Conservation (phyloP, 2,113 vertebrate species). For the Orcinus orca region DNA sequence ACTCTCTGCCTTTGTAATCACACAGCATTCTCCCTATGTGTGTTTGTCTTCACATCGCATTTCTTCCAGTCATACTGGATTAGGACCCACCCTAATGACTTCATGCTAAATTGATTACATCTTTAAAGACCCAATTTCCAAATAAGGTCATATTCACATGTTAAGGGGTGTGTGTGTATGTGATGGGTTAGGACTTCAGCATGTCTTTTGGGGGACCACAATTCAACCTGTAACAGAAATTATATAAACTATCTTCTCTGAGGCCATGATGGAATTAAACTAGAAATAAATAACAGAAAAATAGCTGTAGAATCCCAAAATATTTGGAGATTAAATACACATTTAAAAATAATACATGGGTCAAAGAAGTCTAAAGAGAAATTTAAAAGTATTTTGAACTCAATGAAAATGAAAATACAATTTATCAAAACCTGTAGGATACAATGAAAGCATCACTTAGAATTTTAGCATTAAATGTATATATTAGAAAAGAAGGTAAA, state of each 20-base stretch:
- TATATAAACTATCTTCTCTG: background rate
- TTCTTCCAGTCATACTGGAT: background rate
- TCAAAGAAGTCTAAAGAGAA: background rate
- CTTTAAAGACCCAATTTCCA: background rate
- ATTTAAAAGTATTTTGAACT: background rate
- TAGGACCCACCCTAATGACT: background rate
- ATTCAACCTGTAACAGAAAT: background rate
- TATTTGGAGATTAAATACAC: background rate
- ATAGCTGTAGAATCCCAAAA: background rate
- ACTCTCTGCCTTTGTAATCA: background rate
- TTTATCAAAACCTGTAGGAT: background rate
- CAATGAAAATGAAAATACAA: constrained; percentile 15
- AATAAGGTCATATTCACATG: background rate
- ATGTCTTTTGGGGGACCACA: background rate
- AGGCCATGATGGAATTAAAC: background rate
- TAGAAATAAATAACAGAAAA: constrained; percentile 12
- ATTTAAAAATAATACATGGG: background rate
- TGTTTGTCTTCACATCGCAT: background rate
- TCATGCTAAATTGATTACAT: background rate
- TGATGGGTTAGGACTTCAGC: background rate
- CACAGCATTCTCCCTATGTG: background rate
- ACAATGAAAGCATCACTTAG: background rate
- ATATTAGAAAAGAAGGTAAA: background rate
- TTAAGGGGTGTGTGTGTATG: background rate
- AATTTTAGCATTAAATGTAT: background rate